Conservation (phyloP, 2,888 invertebrate species). For the Sarcophaga caerulescens region DNA sequence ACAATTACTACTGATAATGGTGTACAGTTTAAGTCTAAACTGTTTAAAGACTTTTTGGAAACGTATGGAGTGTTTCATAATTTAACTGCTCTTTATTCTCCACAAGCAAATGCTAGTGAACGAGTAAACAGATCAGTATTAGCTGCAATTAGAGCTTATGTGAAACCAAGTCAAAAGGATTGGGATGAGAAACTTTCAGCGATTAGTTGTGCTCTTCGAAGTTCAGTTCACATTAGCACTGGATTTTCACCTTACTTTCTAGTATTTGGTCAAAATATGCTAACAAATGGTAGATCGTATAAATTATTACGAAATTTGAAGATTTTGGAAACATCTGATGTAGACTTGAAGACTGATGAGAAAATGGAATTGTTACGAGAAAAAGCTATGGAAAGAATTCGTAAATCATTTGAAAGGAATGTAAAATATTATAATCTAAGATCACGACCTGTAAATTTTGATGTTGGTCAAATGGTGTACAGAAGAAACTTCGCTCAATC, state of each 20-base stretch:
- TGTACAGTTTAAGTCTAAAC: neutral
- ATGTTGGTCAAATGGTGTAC: constrained; percentile 16
- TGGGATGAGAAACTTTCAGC: constrained; percentile 24
- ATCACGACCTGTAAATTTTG: neutral
- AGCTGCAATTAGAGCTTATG: constrained; percentile 23
- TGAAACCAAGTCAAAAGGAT: constrained; percentile 16
- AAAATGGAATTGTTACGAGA: neutral
- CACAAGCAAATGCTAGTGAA: constrained; percentile 18
- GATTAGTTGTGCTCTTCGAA: constrained; percentile 22
- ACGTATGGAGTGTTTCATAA: constrained; percentile 11
- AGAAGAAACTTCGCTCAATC: constrained; percentile 25
- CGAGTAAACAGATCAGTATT: constrained; percentile 13
- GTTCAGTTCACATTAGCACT: constrained; percentile 12
- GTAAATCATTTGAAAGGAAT: neutral
- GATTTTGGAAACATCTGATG: neutral
- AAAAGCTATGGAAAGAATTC: neutral
- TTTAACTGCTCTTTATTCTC: constrained; percentile 6
- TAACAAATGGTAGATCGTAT: neutral
- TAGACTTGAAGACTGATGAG: neutral
- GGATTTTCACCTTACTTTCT: constrained; percentile 34
- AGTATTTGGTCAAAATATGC: constrained; percentile 36
- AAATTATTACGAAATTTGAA: neutral
- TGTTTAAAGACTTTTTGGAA: constrained; percentile 9
- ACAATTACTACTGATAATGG: constrained; percentile 28
- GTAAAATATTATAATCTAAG: constrained; percentile 6